Evolutionary conservation across 2,797 vertebrate species (phyloP), one percentile per base, ranked within the genome.

Genomic region (Rallus crepitans): DNA sequence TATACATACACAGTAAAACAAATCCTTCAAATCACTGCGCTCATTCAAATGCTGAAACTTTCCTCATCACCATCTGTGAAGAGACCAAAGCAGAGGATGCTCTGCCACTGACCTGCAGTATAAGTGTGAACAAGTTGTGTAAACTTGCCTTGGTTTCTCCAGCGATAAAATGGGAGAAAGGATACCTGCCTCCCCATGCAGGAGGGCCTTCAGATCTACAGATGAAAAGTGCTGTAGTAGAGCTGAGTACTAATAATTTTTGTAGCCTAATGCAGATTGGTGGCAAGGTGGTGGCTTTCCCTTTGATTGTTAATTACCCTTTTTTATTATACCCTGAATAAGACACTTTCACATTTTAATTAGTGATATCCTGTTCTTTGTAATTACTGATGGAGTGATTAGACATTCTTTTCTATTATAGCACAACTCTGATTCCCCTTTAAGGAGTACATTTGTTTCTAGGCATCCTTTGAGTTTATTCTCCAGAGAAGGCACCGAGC

Each of bases 381-480:
- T 90, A 96, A 93, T 95, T 95, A 96, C 80, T 95, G 90, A 92
- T 96, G 70, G 82, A 93, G 39, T 76, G 81, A 96, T 95, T 96
- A 95, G 89, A 45, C 20, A 92, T 50, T 82, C 47, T 89, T 93
- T 94, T 72, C 35, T 84, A 25, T 71, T 71, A 48, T 16, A 87
- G 47, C 15, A 93, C 81, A 87, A 39, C 79, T 45, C 12, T 37
- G 55, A 73, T 56, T 69, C 63, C 55, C 28, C 27, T 94, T 96
- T 93, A 85, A 90, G 61, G 35, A 80, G n/a, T 55, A 79, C 17
- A 42, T 82, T 79, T 80, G 24, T 81, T 93, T 82, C 50, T 56
- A 76, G 63, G 31, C 30, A 63, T 71, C 31, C 5, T 56, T 45
- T 80, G 52, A 68, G 33, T 93, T 94, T 93, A 66, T 91, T 90